Percentiles rank a stretch among this genome's conserved stretches.
Conservation (phyloP, 2,113 vertebrate species). For the Parus major region DNA sequence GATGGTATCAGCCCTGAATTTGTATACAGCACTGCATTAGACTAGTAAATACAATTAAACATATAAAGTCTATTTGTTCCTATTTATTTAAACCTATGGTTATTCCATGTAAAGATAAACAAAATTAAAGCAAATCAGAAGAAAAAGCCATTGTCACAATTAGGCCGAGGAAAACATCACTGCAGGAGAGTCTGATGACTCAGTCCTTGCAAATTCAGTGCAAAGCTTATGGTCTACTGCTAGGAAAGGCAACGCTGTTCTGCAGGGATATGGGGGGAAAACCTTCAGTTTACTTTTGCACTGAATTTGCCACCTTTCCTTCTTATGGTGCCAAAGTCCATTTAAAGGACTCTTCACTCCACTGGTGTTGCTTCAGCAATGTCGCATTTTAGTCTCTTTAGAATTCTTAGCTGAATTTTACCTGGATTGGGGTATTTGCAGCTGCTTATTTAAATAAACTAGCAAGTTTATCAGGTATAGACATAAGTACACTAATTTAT, state of each 20-base stretch:
- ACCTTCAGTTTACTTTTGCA: accelerated
- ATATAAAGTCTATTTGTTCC: neutral
- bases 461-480: neutral
- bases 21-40: neutral
- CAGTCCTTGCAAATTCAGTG: neutral
- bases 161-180: neutral
- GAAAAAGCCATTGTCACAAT: neutral
- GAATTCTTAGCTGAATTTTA: neutral
- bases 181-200: neutral
- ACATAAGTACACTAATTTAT: neutral
- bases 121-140: neutral
- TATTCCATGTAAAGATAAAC: neutral
- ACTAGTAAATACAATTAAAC: accelerated
- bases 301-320: neutral
- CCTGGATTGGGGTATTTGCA: neutral
- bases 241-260: neutral
- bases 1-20: neutral
- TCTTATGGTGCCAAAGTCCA: neutral
- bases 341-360: neutral
- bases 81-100: neutral
- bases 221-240: neutral
- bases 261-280: accelerated
- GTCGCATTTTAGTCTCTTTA: neutral
- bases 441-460: neutral
- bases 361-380: neutral